Base-by-base conservation (phyloP, 2,113 vertebrate genomes). In the Vulpes lagopus region DNA sequence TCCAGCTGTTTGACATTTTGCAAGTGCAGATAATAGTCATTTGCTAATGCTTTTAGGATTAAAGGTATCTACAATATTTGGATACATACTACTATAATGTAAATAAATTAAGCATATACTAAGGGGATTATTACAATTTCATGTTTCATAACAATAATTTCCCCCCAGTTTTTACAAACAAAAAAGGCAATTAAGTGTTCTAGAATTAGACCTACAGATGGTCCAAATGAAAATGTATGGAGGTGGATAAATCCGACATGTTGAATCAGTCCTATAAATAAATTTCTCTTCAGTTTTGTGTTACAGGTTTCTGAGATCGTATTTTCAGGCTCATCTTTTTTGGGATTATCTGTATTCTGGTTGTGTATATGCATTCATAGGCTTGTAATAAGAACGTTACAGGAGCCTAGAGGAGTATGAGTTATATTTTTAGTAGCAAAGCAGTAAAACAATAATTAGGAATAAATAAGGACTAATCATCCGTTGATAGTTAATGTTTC, bases 131-230 rank as follows among this genome's bases (percentile, higher is more conserved):
- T 95, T 96, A 90, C 9, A 96, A 65, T 97, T 73, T 71, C 11
- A 15, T 93, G 73, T 82, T 95, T 93, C 71, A 93, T 83, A 96
- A 96, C 53, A 95, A 92, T 96, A 95, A 87, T 80, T 84, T 51
- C 14, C 69, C 35, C 59, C n/a, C 5, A 95, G 82, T 88, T 97
- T 98, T 91, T 96, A 89, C 35, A 96, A 97, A 89, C 91, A 76
- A 62, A 97, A 95, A 94, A 97, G 94, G 91, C 88, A 98, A 98
- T 97, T 96, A 98, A 98, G 97, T 97, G 96, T 96, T 97, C 90
- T 82, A 97, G 96, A 98, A 98, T 98, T 97, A 98, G 98, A 98
- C 97, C 98, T 98, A 98, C 97, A 98, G 98, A 98, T 98, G 98
- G 97, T 96, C 62, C 65, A 97, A 97, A 98, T 98, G 95, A 97